Base-by-base conservation (phyloP, 2,113 vertebrate species). In the Trematocara marginatum region DNA sequence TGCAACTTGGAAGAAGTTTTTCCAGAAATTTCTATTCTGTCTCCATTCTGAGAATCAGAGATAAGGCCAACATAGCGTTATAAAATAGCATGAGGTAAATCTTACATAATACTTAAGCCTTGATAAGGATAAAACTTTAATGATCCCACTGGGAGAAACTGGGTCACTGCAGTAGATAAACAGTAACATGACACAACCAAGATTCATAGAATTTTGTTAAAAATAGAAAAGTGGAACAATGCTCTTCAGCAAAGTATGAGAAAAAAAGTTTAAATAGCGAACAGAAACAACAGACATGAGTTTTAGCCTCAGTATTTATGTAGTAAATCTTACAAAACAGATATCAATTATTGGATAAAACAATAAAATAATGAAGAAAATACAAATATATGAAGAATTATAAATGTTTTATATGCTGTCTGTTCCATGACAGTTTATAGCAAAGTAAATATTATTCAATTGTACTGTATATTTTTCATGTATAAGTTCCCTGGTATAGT, bases 51-150 rank as follows among this genome's bases (percentile, higher is more conserved):
- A 49, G 29, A 83, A 78, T 85, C 87, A 40, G 6, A 54, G 20
- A 84, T 6, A 51, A 52, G 80, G 54, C 40, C 34, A 12, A 9
- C 45, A 79, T 49, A 53, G 47, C 26, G 40, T 66, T n/a, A 85
- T 66, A 56, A 83, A 53, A 61, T n/a, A 53, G 23, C 20, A 29
- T 1, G 18, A 34, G 66, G 78, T 80, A 23, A 85, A 89, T 78
- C 45, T 83, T 45, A 5, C 69, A 47, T 56, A 34, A 52, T 57
- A 74, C 76, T 79, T 85, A 78, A 78, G 79, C 23, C 3, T 10
- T 26, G 82, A 87, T 76, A 16, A 84, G 51, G 52, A 90, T 87
- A 16, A 85, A 89, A 89, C 64, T 82, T 90, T 78, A 83, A 89
- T 79, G 80, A 66, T 56, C 78, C 79, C 80, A 53, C 45, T 11